Evolutionary conservation across 1,140 invertebrate species (phyloP).

Genomic region (Amyelois transitella): DNA sequence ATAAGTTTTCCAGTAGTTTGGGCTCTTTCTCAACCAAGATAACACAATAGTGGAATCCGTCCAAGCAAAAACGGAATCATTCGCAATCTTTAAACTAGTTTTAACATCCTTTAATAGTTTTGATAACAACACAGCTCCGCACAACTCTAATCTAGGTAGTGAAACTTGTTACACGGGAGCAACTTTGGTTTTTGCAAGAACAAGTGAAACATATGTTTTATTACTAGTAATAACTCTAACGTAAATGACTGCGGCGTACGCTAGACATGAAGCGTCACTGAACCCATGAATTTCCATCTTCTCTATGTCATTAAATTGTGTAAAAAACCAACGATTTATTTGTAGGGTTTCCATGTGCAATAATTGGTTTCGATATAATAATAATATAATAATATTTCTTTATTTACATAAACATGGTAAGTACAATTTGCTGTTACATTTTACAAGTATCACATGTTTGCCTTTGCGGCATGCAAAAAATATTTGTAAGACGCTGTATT

Average conservation of each 20-base stretch:
- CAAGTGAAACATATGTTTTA: background rate
- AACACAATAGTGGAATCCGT: background rate
- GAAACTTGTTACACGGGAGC: background rate
- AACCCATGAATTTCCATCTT: slow-evolving; percentile 3
- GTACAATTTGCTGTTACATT: too few relatives aligned
- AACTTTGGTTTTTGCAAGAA: background rate
- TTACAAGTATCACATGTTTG: too few relatives aligned
- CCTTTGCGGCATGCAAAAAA: too few relatives aligned
- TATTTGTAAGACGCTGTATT: too few relatives aligned
- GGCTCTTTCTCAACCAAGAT: background rate
- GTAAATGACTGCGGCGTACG: background rate
- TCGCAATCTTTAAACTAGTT: background rate
- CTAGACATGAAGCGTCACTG: background rate
- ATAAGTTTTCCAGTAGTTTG: background rate
- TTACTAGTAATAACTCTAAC: background rate
- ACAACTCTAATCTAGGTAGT: slow-evolving; percentile 1
- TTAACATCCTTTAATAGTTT: background rate
- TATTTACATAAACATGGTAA: too few relatives aligned
- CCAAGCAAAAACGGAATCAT: background rate
- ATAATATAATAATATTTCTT: too few relatives aligned
- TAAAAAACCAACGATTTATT: slow-evolving; percentile 35
- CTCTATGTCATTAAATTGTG: slow-evolving; percentile 19
- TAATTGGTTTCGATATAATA: too few relatives aligned
- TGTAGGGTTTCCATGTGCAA: slow-evolving; percentile 3
- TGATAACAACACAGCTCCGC: background rate